phyloP scores from a whole-genome alignment of 2,113 vertebrate species.

The Jaculus jaculus region DNA sequence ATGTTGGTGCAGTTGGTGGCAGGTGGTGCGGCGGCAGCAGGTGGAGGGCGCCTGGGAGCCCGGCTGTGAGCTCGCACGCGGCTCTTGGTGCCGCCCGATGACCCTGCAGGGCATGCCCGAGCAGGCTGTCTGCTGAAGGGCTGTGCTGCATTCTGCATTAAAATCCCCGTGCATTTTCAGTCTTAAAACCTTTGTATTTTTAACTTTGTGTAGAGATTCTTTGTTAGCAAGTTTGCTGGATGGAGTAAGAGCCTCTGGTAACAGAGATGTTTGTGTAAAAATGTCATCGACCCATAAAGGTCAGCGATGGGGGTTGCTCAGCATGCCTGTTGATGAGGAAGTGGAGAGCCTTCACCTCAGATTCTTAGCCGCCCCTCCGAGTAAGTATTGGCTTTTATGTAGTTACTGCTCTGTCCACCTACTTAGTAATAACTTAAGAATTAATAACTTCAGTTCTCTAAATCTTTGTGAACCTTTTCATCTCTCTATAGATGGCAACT shows the following conservation, averaged over 20 bases:
- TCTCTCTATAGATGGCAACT: conserved; percentile 92
- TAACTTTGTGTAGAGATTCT: conserved; percentile 89
- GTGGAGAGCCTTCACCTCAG: conserved; percentile 98
- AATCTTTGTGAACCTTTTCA: conserved; percentile 40
- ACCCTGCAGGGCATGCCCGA: not conserved
- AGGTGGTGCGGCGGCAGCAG: not conserved
- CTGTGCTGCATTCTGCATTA: not conserved
- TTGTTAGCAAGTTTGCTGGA: conserved; percentile 96
- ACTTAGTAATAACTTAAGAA: not conserved
- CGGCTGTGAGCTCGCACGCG: not conserved
- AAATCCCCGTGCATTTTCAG: not conserved
- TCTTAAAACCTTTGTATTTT: conserved; percentile 43
- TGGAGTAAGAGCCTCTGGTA: conserved; percentile 97
- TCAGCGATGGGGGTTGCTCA: conserved; percentile 96
- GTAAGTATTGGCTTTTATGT: conserved; percentile 85
- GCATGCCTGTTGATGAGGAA: conserved; percentile 99
- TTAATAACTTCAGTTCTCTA: not conserved
- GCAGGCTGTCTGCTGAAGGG: not conserved
- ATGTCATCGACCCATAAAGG: conserved; percentile 96
- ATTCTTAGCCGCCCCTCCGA: conserved; percentile 96
- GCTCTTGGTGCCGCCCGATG: not conserved
- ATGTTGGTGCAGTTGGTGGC: not conserved
- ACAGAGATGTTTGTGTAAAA: conserved; percentile 98
- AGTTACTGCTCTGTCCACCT: not conserved
- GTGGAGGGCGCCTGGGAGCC: not conserved